These are phyloP conservation scores for Etheostoma spectabile DNA, from an alignment of 2,113 vertebrate species.

Conservation along the genomic window DNA sequence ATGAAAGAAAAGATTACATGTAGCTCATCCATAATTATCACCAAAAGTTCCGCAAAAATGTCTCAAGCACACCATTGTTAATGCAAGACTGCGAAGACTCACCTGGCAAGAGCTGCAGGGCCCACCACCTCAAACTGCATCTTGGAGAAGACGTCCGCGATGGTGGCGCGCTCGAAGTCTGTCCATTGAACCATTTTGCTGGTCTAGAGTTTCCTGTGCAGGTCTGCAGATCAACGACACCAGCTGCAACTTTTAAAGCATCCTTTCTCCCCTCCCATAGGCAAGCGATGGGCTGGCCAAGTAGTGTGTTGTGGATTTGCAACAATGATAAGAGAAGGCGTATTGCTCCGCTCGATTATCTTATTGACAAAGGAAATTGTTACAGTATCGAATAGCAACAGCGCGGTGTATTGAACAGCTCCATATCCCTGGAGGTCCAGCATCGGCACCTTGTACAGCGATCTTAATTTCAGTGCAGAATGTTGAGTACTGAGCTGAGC, in stretches of 20 bases:
- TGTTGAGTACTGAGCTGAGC: not conserved
- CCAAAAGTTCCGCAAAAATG: not conserved
- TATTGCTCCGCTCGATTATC: not conserved
- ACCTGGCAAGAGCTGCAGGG: conserved; percentile 51
- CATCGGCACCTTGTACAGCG: conserved; percentile 66
- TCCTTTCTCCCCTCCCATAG: not conserved
- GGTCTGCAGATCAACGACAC: not conserved
- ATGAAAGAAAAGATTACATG: not conserved
- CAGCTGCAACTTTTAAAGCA: conserved; percentile 26
- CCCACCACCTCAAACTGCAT: conserved; percentile 62
- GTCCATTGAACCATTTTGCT: conserved; percentile 79
- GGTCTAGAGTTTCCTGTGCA: not conserved
- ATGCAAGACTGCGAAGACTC: not conserved
- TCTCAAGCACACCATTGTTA: not conserved
- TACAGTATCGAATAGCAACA: not conserved
- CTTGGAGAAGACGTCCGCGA: conserved; percentile 68
- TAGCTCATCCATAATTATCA: no score
- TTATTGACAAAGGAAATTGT: not conserved
- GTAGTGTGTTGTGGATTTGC: not conserved
- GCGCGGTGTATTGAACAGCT: not conserved
- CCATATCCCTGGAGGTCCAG: not conserved
- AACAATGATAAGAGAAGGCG: conserved; percentile 4
- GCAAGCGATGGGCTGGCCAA: not conserved
- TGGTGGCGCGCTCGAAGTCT: conserved; percentile 69
- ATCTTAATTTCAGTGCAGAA: not conserved